Evolutionary conservation across 2,797 vertebrate species (phyloP).

Genomic region (Phaenicophaeus curvirostris): DNA sequence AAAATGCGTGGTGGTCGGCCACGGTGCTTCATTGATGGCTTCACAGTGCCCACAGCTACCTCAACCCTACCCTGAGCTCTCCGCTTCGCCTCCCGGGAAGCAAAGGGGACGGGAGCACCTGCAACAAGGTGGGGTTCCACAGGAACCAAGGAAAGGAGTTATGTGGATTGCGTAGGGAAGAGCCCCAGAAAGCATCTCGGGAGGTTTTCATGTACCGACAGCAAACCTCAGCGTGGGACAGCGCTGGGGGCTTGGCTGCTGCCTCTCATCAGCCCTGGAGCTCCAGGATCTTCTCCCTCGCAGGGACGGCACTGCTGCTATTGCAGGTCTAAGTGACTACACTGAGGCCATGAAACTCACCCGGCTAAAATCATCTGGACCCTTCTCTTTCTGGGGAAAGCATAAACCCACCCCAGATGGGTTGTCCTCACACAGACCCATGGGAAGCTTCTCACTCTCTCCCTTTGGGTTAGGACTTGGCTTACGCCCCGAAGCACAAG

Average conservation of each 20-base stretch:
- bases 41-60: not conserved
- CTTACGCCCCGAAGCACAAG: rapidly evolving
- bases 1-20: conserved; percentile 39
- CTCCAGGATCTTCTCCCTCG: not conserved
- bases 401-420: not conserved
- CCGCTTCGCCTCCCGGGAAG: not conserved
- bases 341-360: not conserved
- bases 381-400: not conserved
- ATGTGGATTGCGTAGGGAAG: rapidly evolving
- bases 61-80: not conserved
- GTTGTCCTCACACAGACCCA: not conserved
- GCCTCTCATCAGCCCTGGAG: not conserved
- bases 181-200: not conserved
- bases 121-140: not conserved
- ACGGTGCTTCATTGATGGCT: conserved; percentile 19
- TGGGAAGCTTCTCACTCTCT: not conserved
- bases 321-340: not conserved
- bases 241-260: not conserved
- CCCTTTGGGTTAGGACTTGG: not conserved
- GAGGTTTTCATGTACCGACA: not conserved
- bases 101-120: not conserved
- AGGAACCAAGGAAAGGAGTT: rapidly evolving
- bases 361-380: rapidly evolving
- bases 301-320: not conserved
- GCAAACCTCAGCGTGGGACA: not conserved